Evolutionary conservation across 35 echinoderm and acorn worm species (phyloP), one percentile per base, ranked within the genome.

Genomic region (Holothuria glaberrima): DNA sequence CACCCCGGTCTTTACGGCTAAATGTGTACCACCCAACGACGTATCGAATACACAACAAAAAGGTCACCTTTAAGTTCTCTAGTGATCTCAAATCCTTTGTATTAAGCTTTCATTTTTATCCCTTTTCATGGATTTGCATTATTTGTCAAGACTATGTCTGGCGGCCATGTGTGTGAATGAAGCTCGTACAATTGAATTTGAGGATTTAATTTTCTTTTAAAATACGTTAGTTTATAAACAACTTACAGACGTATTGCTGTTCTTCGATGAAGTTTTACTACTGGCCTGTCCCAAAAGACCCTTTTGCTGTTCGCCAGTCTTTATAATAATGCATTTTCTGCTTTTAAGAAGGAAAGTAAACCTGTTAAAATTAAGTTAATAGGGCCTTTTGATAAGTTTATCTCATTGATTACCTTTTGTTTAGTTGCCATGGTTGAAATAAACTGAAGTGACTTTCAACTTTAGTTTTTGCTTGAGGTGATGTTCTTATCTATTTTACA

Each of bases 151-250:
- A 48, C 44, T 38, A 48, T 78, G 74, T 78, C 74, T 78, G 74
- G 74, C 74, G 74, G 74, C 74, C 74, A 78, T 78, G 74, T 78
- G 74, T 78, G 74, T 78, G 74, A 78, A 78, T 78, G 44, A 33
- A 48, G 41, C 46, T 24, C 36, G 13, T 48, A 78, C 74, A 78
- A 78, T 78, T 33, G 44, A 78, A 41, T 50, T 52, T 24, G 13
- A 35, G 74, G 74, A 78, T 78, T 78, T 78, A 78, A 78, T 48
- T 48, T 48, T 14, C 50, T 18, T 78, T 48, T 78, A 78, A 35
- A 48, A 78, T 48, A 48, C 74, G 25, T 20, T 9, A 24, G 74
- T 48, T 78, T 48, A 28, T 78, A 78, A 78, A 78, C 74, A 78
- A 48, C 74, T 28, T n/a, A 78, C 74, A 78, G 50, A 24, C 50